Conservation (phyloP, 2,888 invertebrate genomes). For the Thymelicus lineola region DNA sequence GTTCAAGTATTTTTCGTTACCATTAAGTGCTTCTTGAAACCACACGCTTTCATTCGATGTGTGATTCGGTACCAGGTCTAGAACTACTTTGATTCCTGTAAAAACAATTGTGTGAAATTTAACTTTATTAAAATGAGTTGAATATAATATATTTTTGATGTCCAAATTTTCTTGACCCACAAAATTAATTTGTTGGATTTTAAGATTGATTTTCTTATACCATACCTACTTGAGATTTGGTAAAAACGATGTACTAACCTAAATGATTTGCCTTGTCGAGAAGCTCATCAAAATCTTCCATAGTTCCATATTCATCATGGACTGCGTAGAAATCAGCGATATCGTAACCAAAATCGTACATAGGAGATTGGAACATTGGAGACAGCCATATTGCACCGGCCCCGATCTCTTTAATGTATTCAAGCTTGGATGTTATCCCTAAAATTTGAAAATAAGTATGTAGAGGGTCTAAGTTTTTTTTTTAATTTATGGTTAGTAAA, state of each 20-base stretch:
- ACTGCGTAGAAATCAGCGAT: slow-evolving; percentile 89
- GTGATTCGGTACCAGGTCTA: slow-evolving; percentile 91
- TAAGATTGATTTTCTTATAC: too few relatives aligned
- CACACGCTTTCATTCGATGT: slow-evolving; percentile 92
- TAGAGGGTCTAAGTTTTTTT: too few relatives aligned
- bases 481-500: too few relatives aligned
- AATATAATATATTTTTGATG: too few relatives aligned
- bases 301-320: slow-evolving; percentile 89
- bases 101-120: not conserved
- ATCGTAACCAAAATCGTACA: slow-evolving; percentile 93
- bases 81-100: slow-evolving; percentile 83
- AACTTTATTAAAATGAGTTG: too few relatives aligned
- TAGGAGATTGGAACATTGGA: slow-evolving; percentile 90
- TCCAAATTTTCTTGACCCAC: too few relatives aligned
- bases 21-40: slow-evolving; percentile 90
- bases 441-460: not conserved
- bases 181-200: too few relatives aligned
- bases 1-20: slow-evolving; percentile 86
- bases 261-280: slow-evolving; percentile 77
- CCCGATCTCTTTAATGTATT: slow-evolving; percentile 87
- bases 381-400: slow-evolving; percentile 90
- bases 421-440: slow-evolving; percentile 86
- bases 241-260: slow-evolving; percentile 58
- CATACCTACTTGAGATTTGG: too few relatives aligned
- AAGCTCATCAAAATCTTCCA: slow-evolving; percentile 88